Conservation (phyloP, 2,888 invertebrate species). For the Chloroclysta siterata region DNA sequence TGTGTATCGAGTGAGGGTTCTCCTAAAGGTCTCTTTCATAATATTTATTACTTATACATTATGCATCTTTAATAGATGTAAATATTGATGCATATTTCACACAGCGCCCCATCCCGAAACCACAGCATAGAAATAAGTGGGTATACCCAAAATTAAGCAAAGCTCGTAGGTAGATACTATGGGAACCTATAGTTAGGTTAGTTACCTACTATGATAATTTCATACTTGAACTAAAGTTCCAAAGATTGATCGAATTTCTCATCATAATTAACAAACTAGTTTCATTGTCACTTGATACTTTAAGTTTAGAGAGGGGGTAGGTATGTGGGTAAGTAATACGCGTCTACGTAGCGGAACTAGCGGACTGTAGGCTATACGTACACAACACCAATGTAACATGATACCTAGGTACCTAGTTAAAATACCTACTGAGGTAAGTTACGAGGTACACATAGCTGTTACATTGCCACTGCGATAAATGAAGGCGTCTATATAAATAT, state of each 20-base stretch:
- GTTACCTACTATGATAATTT: too few species aligned
- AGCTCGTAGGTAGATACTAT: too few species aligned
- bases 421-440: background rate
- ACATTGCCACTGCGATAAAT: background rate
- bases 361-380: background rate
- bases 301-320: background rate
- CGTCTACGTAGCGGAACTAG: background rate
- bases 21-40: too few species aligned
- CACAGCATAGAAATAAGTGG: too few species aligned
- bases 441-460: background rate
- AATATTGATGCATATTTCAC: too few species aligned
- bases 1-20: too few species aligned
- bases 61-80: too few species aligned
- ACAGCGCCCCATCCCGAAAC: too few species aligned
- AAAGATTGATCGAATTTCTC: background rate
- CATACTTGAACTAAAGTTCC: background rate
- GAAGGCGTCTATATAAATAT: background rate
- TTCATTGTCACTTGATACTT: conserved; percentile 6
- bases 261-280: background rate
- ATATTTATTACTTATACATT: too few species aligned
- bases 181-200: too few species aligned
- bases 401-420: too few species aligned
- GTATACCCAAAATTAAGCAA: too few species aligned
- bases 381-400: background rate
- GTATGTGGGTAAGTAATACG: background rate